These are phyloP conservation scores for Tineola bisselliella DNA, from an alignment of 2,888 invertebrate genomes.

Conservation along the genomic window DNA sequence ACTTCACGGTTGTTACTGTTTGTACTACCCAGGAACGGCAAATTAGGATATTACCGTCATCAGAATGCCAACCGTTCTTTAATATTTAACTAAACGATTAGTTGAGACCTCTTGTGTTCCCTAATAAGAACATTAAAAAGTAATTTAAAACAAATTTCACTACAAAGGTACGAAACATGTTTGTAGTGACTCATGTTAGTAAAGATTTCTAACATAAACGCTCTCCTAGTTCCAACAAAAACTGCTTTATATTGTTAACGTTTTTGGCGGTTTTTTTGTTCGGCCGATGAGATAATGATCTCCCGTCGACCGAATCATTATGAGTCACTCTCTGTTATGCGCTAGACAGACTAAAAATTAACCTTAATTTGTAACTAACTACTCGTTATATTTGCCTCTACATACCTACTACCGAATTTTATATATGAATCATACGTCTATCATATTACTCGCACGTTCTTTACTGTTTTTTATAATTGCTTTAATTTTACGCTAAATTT, in stretches of 20 bases:
- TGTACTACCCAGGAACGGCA: too few relatives aligned
- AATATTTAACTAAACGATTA: too few relatives aligned
- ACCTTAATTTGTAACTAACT: background rate
- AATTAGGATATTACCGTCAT: too few relatives aligned
- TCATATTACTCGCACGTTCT: too few relatives aligned
- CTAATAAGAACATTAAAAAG: background rate
- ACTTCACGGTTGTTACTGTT: too few relatives aligned
- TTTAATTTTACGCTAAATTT: too few relatives aligned
- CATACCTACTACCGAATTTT: background rate
- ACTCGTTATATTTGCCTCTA: background rate
- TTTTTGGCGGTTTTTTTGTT: slow-evolving; percentile 5
- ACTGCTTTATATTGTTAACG: background rate
- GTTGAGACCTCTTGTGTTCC: background rate
- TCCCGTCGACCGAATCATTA: background rate
- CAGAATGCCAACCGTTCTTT: too few relatives aligned
- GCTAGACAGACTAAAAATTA: slow-evolving; percentile 6
- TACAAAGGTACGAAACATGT: background rate
- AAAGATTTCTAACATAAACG: background rate
- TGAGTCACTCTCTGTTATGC: background rate
- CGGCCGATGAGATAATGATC: background rate
- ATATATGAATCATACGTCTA: background rate
- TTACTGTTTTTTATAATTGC: too few relatives aligned
- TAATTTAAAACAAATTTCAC: background rate
- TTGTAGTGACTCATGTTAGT: background rate
- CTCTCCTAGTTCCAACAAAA: background rate